Evolutionary conservation across 2,797 vertebrate genomes (phyloP).

Genomic region (Uromys caudimaculatus): DNA sequence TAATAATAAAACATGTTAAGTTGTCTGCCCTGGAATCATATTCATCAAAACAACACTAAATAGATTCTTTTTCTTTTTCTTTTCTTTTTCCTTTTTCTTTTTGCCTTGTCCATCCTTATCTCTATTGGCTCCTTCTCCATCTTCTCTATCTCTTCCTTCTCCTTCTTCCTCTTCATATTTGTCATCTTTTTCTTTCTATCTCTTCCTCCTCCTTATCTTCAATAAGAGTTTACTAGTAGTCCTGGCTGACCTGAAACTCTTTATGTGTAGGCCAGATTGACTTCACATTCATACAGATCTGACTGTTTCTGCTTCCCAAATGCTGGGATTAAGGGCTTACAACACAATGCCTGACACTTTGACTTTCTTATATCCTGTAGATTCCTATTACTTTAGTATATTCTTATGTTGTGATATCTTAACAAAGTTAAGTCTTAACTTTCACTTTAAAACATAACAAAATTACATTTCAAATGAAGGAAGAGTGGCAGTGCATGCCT

Average conservation of each 20-base stretch:
- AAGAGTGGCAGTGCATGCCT: not conserved
- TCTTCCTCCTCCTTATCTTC: no score
- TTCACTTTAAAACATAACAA: not conserved
- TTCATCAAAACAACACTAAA: not conserved
- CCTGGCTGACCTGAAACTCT: not conserved
- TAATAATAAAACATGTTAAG: not conserved
- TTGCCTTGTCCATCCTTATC: no score
- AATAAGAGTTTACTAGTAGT: not conserved
- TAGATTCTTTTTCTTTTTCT: not conserved
- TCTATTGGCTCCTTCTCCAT: no score
- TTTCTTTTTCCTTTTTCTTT: not conserved
- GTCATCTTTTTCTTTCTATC: no score
- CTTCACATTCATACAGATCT: not conserved
- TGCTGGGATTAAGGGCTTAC: not conserved
- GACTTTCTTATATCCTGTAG: not conserved
- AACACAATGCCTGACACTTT: not conserved
- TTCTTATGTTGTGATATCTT: not conserved
- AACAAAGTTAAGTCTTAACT: not conserved
- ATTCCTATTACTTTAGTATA: not conserved
- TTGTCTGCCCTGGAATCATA: not conserved
- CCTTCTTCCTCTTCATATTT: no score
- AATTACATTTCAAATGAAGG: not conserved
- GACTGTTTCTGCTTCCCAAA: not conserved
- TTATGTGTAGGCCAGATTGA: not conserved
- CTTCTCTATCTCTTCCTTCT: no score